Evolutionary conservation across 1,140 invertebrate genomes (phyloP).

Genomic region (Asbolus verrucosus): DNA sequence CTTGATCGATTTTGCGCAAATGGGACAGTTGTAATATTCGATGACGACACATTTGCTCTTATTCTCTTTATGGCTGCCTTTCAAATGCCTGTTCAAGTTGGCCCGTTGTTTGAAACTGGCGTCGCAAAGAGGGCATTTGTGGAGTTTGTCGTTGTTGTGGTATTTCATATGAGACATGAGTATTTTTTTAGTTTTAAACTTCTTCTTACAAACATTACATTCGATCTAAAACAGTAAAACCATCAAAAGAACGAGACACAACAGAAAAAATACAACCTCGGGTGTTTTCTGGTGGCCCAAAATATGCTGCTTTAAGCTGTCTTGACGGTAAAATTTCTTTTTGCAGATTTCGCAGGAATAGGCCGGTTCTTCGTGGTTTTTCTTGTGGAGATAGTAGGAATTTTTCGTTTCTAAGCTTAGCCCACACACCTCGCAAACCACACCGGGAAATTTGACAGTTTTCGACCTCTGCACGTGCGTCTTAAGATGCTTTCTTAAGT

Average conservation of each 20-base stretch:
- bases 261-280: slow-evolving; percentile 5
- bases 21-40: slow-evolving; percentile 54
- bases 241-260: no score
- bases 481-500: slow-evolving; percentile 59
- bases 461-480: slow-evolving; percentile 51
- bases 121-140: slow-evolving; percentile 40
- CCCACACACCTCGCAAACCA: slow-evolving; percentile 54
- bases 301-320: slow-evolving; percentile 56
- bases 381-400: slow-evolving; percentile 55
- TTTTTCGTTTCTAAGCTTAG: slow-evolving; percentile 54
- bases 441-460: slow-evolving; percentile 31
- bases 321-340: slow-evolving; percentile 58
- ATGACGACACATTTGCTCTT: slow-evolving; percentile 7
- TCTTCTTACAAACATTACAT: slow-evolving; percentile 55
- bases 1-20: slow-evolving; percentile 60
- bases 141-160: slow-evolving; percentile 5
- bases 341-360: slow-evolving; percentile 60
- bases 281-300: background rate
- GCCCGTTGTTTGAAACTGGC: slow-evolving; percentile 43
- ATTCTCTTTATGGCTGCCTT: slow-evolving; percentile 35
- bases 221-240: slow-evolving; percentile 4
- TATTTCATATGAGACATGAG: slow-evolving; percentile 52
- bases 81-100: slow-evolving; percentile 50
- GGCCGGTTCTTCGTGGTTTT: slow-evolving; percentile 54
- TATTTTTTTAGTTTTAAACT: slow-evolving; percentile 55